A percentile compares a stretch with the other conserved stretches of the same genome.
Evolutionary conservation across 2,797 vertebrate genomes (phyloP).

Genomic region (Nothura maculosa): DNA sequence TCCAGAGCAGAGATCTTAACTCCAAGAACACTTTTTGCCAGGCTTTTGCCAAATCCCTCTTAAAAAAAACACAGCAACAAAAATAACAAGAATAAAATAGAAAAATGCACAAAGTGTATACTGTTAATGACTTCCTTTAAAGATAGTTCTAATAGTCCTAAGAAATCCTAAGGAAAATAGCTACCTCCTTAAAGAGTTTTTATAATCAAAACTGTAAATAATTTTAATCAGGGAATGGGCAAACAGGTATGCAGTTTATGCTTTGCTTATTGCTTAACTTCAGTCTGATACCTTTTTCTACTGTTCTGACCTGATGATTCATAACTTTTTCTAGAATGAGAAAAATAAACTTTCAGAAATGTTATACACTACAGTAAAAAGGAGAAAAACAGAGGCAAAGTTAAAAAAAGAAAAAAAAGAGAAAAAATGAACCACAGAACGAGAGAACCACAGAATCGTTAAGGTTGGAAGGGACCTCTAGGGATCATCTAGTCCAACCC

Average conservation of each 20-base stretch:
- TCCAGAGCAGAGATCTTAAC: neutral
- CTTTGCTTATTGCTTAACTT: conserved; percentile 33
- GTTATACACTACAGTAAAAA: neutral
- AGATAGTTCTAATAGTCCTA: neutral
- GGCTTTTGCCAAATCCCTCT: neutral
- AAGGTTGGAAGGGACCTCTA: too few relatives aligned
- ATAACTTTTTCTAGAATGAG: conserved; percentile 19
- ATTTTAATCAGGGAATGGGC: conserved; percentile 3
- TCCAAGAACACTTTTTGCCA: neutral
- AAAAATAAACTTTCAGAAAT: conserved; percentile 37
- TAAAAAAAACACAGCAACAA: too few relatives aligned
- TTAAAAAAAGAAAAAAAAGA: neutral
- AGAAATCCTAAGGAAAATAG: neutral
- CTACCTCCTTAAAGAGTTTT: neutral
- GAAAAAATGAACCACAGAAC: too few relatives aligned
- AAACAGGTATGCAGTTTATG: neutral
- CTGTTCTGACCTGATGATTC: conserved; percentile 38
- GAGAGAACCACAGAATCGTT: too few relatives aligned
- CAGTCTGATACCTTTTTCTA: conserved; percentile 21
- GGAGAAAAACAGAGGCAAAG: neutral
- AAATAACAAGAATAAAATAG: too few relatives aligned
- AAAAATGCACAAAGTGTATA: neutral
- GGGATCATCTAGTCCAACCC: too few relatives aligned
- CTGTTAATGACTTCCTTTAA: neutral
- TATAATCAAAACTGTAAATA: conserved; percentile 36